These are phyloP conservation scores for Dinomys branickii DNA, from an alignment of 2,113 vertebrate species.

Conservation along the genomic window DNA sequence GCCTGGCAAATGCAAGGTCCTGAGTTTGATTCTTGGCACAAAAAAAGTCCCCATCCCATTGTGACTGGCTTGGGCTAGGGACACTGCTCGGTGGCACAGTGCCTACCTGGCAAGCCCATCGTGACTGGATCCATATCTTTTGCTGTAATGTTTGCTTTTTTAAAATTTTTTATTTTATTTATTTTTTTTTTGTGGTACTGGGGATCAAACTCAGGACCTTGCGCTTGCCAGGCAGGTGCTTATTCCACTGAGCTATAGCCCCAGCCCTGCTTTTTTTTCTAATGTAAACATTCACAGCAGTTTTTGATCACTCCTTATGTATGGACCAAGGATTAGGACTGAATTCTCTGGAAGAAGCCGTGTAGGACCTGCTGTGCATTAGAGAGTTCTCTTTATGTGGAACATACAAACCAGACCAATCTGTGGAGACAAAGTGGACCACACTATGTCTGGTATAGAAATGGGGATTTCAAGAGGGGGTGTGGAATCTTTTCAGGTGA, in stretches of 20 bases:
- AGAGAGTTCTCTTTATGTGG: accelerated
- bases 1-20: too few relatives aligned
- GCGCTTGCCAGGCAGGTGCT: too few relatives aligned
- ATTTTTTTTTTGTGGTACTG: too few relatives aligned
- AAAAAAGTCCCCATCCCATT: not conserved
- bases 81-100: too few relatives aligned
- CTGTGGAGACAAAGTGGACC: accelerated
- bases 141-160: too few relatives aligned
- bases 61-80: not conserved
- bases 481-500: too few relatives aligned
- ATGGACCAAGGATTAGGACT: not conserved
- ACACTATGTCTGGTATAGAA: accelerated
- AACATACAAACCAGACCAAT: not conserved
- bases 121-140: not conserved
- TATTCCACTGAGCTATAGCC: too few relatives aligned
- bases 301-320: not conserved
- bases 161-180: too few relatives aligned
- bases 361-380: accelerated
- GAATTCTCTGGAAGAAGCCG: not conserved
- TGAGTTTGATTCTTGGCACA: not conserved
- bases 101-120: too few relatives aligned
- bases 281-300: not conserved
- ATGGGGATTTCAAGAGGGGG: accelerated
- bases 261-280: too few relatives aligned
- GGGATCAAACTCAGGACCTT: too few relatives aligned